Conservation (phyloP, 1,140 invertebrate genomes). For the Heterodera schachtii region DNA sequence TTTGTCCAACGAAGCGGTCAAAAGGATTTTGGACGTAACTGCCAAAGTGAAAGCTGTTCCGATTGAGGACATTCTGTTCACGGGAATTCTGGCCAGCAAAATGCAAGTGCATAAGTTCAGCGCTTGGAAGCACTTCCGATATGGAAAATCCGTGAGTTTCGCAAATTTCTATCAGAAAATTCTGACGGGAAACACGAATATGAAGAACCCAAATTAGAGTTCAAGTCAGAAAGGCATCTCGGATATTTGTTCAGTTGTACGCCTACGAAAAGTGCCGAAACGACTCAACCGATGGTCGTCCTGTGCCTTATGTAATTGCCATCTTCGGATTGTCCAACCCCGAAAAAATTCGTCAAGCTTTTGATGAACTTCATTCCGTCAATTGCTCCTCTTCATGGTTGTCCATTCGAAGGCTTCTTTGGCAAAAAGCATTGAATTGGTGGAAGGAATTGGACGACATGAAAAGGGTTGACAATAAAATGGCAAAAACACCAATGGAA, state of each 20-base stretch:
- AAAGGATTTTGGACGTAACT: slow-evolving; percentile 17
- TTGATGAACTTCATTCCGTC: slow-evolving; percentile 23
- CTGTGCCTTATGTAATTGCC: slow-evolving; percentile 24
- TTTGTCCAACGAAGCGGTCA: slow-evolving; percentile 20
- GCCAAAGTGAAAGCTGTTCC: slow-evolving; percentile 13
- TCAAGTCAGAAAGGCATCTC: neutral
- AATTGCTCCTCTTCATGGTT: slow-evolving; percentile 17
- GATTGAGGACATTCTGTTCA: slow-evolving; percentile 30
- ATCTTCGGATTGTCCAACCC: slow-evolving; percentile 20
- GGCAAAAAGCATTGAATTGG: neutral
- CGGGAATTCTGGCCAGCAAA: slow-evolving; percentile 25
- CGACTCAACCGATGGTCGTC: neutral
- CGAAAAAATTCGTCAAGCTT: slow-evolving; percentile 1
- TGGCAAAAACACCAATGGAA: neutral
- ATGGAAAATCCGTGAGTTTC: slow-evolving; percentile 17
- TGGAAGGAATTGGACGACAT: neutral
- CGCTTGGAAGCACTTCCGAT: slow-evolving; percentile 27
- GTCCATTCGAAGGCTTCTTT: neutral
- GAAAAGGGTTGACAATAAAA: neutral
- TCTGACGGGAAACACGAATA: neutral
- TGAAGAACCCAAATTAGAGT: too few relatives aligned
- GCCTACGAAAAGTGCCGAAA: slow-evolving; percentile 18
- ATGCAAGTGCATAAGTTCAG: slow-evolving; percentile 30
- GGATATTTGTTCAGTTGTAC: slow-evolving; percentile 4
- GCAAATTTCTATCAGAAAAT: neutral